A percentile compares a stretch with the other conserved stretches of the same genome.
Conservation (phyloP, 2,113 vertebrate species). For the Scortum barcoo region DNA sequence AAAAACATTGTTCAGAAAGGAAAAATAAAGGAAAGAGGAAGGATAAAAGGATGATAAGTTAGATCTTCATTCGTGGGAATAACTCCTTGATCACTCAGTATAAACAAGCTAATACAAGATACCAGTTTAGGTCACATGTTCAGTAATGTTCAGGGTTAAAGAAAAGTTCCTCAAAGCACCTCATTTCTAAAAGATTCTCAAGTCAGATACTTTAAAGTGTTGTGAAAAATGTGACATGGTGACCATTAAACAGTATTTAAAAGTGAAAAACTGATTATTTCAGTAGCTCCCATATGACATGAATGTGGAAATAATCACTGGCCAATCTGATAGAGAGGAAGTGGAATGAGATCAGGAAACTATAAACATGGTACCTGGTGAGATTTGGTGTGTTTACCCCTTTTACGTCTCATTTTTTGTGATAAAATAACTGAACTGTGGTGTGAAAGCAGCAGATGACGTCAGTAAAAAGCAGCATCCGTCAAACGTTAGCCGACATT, state of each 20-base stretch:
- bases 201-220: background rate
- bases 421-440: too few relatives aligned
- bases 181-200: background rate
- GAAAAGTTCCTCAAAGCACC: too few relatives aligned
- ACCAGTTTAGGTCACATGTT: background rate
- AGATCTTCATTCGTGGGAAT: background rate
- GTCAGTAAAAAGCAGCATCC: too few relatives aligned
- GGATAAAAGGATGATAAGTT: background rate
- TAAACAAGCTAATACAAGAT: background rate
- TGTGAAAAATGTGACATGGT: too few relatives aligned
- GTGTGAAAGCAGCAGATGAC: too few relatives aligned
- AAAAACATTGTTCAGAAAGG: background rate
- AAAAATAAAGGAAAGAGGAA: background rate
- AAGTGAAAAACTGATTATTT: background rate
- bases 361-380: too few relatives aligned
- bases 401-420: too few relatives aligned
- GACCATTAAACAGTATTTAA: too few relatives aligned
- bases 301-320: background rate
- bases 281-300: too few relatives aligned
- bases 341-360: background rate
- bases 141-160: too few relatives aligned
- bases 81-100: too few relatives aligned
- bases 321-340: background rate
- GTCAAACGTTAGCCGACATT: background rate
- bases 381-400: too few relatives aligned